Percentiles rank a stretch among this genome's conserved stretches.
These are phyloP conservation scores for Homarus gammarus DNA, from an alignment of 2,888 invertebrate species.

Conservation along the genomic window DNA sequence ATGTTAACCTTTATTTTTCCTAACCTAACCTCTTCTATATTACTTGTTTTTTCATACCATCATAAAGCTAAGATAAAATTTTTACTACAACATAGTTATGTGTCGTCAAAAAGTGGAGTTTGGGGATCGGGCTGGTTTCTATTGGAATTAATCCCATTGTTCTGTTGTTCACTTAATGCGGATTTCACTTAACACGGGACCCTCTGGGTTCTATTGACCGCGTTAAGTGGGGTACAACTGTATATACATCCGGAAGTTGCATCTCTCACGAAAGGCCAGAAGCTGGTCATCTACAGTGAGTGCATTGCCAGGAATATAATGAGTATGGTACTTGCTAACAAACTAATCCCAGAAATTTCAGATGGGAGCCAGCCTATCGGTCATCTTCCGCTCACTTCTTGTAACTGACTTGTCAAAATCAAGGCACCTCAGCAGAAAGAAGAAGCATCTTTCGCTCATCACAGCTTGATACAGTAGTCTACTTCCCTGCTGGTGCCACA, in stretches of 20 bases:
- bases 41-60: too few relatives aligned
- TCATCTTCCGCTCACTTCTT: constrained; percentile 16
- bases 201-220: too few relatives aligned
- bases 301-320: constrained; percentile 75
- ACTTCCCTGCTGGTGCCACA: constrained; percentile 14
- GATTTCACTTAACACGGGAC: too few relatives aligned
- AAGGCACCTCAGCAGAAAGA: constrained; percentile 31
- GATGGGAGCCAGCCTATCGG: constrained; percentile 40
- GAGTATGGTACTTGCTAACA: constrained; percentile 74
- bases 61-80: too few relatives aligned
- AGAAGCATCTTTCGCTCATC: constrained; percentile 33
- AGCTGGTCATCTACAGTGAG: constrained; percentile 78
- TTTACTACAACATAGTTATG: too few relatives aligned
- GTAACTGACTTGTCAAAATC: constrained; percentile 40
- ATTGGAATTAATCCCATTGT: too few relatives aligned
- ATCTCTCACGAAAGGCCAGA: constrained; percentile 77
- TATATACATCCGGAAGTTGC: constrained; percentile 77
- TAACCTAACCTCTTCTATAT: too few relatives aligned
- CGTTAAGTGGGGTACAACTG: too few relatives aligned
- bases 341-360: constrained; percentile 69
- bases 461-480: constrained; percentile 8
- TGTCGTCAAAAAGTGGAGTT: too few relatives aligned
- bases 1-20: too few relatives aligned
- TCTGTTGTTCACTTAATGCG: too few relatives aligned
- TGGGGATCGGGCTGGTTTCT: too few relatives aligned